A percentile compares a stretch with the other conserved stretches of the same genome.
Conservation (phyloP, 2,797 vertebrate species). For the Meda fulgida region DNA sequence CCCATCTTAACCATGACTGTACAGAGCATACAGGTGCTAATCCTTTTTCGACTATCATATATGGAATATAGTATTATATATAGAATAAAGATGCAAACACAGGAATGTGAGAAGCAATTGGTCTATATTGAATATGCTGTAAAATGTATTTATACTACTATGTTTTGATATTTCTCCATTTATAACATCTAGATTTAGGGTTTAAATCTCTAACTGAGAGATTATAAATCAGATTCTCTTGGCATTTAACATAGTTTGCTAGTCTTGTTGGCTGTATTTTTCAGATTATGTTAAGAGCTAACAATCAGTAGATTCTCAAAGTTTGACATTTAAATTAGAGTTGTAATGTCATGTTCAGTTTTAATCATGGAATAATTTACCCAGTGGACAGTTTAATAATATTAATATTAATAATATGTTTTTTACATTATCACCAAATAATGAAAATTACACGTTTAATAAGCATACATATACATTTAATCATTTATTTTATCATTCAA, state of each 20-base stretch:
- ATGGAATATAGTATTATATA: background rate
- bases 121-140: background rate
- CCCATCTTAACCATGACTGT: constrained; percentile 37
- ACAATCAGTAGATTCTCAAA: background rate
- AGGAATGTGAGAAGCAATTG: background rate
- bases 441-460: background rate
- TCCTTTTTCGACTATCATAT: background rate
- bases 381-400: background rate
- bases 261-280: background rate
- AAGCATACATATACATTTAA: background rate
- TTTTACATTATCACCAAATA: background rate
- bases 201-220: background rate
- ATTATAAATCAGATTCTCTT: constrained; percentile 9
- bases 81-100: background rate
- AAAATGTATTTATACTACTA: background rate
- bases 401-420: background rate
- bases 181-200: background rate
- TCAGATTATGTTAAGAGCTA: background rate
- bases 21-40: constrained; percentile 31
- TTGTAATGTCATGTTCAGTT: background rate
- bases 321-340: background rate
- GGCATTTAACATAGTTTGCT: background rate
- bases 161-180: background rate
- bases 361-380: background rate
- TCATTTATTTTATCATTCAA: background rate